phyloP scores from a whole-genome alignment of 2,797 vertebrate species.

The Acanthiza pusilla region DNA sequence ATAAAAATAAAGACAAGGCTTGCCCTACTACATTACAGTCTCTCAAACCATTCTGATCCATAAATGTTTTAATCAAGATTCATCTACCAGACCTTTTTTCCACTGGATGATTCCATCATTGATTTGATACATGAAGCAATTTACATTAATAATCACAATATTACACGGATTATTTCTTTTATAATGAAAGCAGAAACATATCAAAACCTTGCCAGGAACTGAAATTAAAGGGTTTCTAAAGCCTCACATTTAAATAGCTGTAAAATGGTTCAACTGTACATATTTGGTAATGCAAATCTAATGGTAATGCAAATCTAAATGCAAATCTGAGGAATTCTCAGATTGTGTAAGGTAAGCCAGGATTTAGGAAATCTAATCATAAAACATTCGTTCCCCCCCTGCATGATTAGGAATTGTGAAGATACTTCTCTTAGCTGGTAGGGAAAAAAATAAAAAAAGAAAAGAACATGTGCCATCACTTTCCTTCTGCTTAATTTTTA shows the following conservation, averaged over 20 bases:
- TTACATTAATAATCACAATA: conserved; percentile 20
- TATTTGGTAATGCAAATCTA: neutral
- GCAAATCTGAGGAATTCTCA: neutral
- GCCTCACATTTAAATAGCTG: neutral
- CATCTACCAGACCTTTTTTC: conserved; percentile 20
- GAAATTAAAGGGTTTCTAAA: neutral
- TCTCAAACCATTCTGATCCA: neutral
- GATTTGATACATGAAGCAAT: neutral
- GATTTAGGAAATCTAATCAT: neutral
- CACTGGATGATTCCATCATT: neutral
- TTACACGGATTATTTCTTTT: conserved; percentile 1
- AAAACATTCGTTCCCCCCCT: neutral
- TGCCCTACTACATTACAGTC: neutral
- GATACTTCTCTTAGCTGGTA: neutral
- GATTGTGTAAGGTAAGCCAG: neutral
- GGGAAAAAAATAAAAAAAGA: neutral
- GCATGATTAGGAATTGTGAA: neutral
- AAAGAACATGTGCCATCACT: neutral
- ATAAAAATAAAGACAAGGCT: conserved; percentile 6
- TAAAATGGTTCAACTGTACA: neutral
- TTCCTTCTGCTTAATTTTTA: neutral
- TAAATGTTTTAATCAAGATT: conserved; percentile 26
- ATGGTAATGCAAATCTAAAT: neutral
- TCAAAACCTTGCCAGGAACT: neutral
- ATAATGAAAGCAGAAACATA: conserved; percentile 17